Conservation (phyloP, 2,113 vertebrate species). For the Merops nubicus region DNA sequence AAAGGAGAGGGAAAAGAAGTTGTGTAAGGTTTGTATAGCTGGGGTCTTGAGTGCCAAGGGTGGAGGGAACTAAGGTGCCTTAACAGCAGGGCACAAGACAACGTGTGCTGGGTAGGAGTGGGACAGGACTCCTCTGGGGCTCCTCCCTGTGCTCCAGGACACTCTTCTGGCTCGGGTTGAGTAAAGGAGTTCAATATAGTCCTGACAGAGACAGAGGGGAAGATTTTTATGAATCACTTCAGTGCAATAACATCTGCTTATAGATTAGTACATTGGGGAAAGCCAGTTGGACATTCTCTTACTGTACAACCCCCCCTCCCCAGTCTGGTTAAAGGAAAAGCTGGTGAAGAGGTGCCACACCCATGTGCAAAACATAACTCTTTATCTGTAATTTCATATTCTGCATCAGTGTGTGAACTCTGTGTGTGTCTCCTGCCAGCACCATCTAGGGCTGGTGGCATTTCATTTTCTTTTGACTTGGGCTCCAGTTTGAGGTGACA, state of each 20-base stretch:
- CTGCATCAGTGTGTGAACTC: background rate
- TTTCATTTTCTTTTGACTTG: background rate
- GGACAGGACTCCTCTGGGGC: background rate
- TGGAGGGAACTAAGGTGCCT: background rate
- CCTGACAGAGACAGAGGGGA: background rate
- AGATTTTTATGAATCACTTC: background rate
- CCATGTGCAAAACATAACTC: background rate
- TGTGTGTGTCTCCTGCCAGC: background rate
- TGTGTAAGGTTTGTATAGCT: background rate
- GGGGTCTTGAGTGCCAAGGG: background rate
- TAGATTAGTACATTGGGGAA: background rate
- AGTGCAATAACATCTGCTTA: background rate
- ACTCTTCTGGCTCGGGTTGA: background rate
- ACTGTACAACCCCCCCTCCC: fast-evolving
- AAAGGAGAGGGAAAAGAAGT: background rate
- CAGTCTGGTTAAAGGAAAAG: background rate
- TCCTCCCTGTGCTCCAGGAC: background rate
- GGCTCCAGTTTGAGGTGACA: background rate
- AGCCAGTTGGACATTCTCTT: background rate
- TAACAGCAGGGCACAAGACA: fast-evolving
- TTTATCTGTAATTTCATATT: fast-evolving
- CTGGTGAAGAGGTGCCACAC: background rate
- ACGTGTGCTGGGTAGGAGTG: fast-evolving
- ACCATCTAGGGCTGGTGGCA: fast-evolving
- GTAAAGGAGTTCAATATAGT: fast-evolving